Conservation (phyloP, 2,113 vertebrate genomes). For the Fukomys damarensis region DNA sequence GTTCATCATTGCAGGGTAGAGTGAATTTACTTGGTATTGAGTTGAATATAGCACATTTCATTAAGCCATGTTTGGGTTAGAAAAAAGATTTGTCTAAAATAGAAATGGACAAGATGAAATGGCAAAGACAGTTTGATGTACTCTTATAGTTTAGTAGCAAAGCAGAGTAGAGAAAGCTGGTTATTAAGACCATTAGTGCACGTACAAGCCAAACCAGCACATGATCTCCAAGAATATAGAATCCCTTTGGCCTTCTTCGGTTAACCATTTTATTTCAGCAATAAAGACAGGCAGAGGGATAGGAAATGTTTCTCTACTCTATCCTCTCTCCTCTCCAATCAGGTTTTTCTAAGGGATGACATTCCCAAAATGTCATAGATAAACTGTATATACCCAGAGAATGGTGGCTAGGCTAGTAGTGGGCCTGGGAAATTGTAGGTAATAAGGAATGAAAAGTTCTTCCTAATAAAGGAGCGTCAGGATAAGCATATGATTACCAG, state of each 20-base stretch:
- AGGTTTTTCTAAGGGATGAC: neutral
- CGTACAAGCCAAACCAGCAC: neutral
- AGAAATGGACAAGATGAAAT: slow-evolving; percentile 35
- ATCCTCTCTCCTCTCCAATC: neutral
- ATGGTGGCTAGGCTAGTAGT: neutral
- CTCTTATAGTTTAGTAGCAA: neutral
- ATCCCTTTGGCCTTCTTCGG: neutral
- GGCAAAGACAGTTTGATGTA: neutral
- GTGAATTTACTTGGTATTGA: slow-evolving; percentile 41
- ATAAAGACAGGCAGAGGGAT: neutral
- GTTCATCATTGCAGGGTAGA: neutral
- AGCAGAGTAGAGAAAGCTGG: neutral
- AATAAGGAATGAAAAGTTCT: neutral
- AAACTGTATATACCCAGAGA: neutral
- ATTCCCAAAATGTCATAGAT: neutral
- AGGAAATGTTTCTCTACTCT: neutral
- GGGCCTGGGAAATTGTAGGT: neutral
- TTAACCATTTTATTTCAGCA: neutral
- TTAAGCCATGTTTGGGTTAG: slow-evolving; percentile 41
- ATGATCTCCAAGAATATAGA: neutral
- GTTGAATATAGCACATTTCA: slow-evolving; percentile 42
- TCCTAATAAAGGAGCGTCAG: neutral
- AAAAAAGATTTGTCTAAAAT: slow-evolving; percentile 45
- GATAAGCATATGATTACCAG: neutral
- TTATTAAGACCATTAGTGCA: neutral